Percentiles rank a stretch among this genome's conserved stretches.
phyloP scores from a whole-genome alignment of 2,797 vertebrate genomes.

The Acanthurus leucopareius region DNA sequence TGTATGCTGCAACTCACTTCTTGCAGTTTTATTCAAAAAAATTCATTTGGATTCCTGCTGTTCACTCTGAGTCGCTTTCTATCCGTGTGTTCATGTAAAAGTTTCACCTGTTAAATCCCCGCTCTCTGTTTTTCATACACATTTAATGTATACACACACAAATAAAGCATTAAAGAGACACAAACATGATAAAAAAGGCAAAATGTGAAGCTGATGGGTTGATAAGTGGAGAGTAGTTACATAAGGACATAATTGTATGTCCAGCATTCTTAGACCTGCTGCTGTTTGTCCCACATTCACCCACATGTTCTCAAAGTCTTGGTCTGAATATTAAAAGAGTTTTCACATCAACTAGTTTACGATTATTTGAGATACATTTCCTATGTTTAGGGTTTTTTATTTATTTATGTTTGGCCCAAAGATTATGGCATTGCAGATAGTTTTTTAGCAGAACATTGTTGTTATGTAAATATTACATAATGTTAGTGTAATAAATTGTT shows the following conservation, averaged over 20 bases:
- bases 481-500: background rate
- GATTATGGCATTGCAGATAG: no score
- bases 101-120: background rate
- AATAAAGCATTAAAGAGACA: background rate
- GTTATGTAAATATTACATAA: slow-evolving; percentile 21
- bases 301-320: background rate
- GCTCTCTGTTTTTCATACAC: background rate
- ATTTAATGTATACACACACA: background rate
- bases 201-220: background rate
- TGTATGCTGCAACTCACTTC: background rate
- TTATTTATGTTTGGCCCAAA: no score
- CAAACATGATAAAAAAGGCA: background rate
- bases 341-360: background rate
- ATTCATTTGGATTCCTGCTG: slow-evolving; percentile 3
- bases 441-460: background rate
- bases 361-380: background rate
- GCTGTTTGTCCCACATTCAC: background rate
- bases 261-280: background rate
- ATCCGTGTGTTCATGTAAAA: slow-evolving; percentile 2
- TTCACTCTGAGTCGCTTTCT: background rate
- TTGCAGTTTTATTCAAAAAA: slow-evolving; percentile 41
- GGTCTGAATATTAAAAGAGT: background rate
- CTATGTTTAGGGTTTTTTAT: no score
- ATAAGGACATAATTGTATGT: background rate
- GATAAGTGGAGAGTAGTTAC: slow-evolving; percentile 4